phyloP scores from a whole-genome alignment of 2,888 invertebrate species.

The Tubulanus polymorphus region DNA sequence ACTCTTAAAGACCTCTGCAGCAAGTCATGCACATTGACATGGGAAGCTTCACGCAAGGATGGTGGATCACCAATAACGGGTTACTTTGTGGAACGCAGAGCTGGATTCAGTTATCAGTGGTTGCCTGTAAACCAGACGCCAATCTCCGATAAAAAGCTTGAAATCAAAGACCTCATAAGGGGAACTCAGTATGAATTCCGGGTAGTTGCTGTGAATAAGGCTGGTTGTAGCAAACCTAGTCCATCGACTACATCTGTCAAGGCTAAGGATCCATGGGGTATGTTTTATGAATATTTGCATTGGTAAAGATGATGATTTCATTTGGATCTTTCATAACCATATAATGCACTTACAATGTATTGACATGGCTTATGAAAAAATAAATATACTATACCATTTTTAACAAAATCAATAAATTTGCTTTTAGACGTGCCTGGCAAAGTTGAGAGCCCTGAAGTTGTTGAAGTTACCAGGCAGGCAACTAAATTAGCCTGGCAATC shows the following conservation, averaged over 20 bases:
- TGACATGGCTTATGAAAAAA: too few species aligned
- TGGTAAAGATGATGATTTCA: not conserved
- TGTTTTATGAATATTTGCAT: not conserved
- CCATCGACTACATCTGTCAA: conserved; percentile 15
- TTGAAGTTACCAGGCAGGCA: conserved; percentile 16
- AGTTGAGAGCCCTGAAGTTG: conserved; percentile 23
- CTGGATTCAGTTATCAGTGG: not conserved
- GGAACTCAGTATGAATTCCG: conserved; percentile 50
- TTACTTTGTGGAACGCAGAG: conserved; percentile 26
- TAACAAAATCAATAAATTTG: not conserved
- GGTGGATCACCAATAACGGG: conserved; percentile 30
- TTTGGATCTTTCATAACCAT: too few species aligned
- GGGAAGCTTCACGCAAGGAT: conserved; percentile 45
- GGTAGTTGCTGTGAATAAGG: conserved; percentile 51
- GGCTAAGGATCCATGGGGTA: conserved; percentile 31
- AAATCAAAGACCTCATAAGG: conserved; percentile 42
- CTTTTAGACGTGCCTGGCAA: conserved; percentile 26
- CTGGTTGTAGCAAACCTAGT: conserved; percentile 42
- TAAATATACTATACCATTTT: too few species aligned
- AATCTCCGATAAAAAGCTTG: conserved; percentile 41
- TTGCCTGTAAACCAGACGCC: conserved; percentile 12
- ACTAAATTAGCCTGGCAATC: conserved; percentile 37
- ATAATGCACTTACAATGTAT: too few species aligned
- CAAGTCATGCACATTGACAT: conserved; percentile 23
- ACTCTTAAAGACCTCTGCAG: too few species aligned